Percentiles rank a stretch among this genome's conserved stretches.
These are phyloP conservation scores for Rugalucina vietnamica DNA, from an alignment of 2,888 invertebrate genomes.

Conservation along the genomic window DNA sequence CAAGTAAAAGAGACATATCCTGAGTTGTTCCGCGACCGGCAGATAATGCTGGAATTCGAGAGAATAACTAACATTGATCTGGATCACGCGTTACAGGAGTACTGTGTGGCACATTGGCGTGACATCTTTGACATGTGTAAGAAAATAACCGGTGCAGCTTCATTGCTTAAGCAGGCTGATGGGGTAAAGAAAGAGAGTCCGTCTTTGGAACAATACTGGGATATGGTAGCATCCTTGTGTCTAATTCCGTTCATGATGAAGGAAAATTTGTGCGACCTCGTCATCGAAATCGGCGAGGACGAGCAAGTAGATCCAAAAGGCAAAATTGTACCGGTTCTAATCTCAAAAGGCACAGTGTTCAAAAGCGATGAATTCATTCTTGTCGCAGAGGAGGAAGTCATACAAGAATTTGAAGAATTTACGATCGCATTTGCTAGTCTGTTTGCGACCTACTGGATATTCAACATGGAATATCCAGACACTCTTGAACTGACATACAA, in stretches of 20 bases:
- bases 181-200: conserved; percentile 76
- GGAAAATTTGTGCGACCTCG: conserved; percentile 79
- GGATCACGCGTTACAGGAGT: conserved; percentile 78
- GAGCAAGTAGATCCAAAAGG: conserved; percentile 78
- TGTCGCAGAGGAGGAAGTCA: conserved; percentile 77
- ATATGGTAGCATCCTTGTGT: conserved; percentile 80
- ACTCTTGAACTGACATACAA: conserved; percentile 77
- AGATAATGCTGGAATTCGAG: conserved; percentile 78
- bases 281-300: conserved; percentile 75
- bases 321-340: conserved; percentile 79
- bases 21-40: conserved; percentile 75
- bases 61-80: conserved; percentile 78
- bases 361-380: conserved; percentile 79
- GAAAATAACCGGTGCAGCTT: conserved; percentile 70
- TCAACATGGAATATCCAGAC: conserved; percentile 80
- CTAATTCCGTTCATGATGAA: conserved; percentile 76
- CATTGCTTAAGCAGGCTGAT: conserved; percentile 75
- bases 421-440: conserved; percentile 79
- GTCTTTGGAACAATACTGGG: conserved; percentile 79
- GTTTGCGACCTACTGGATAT: conserved; percentile 80
- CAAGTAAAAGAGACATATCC: conserved; percentile 76
- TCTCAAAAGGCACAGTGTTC: conserved; percentile 78
- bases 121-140: conserved; percentile 74
- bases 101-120: conserved; percentile 78
- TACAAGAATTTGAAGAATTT: conserved; percentile 81